phyloP scores from a whole-genome alignment of 2,888 invertebrate genomes.

The Drosophila antonietae region DNA sequence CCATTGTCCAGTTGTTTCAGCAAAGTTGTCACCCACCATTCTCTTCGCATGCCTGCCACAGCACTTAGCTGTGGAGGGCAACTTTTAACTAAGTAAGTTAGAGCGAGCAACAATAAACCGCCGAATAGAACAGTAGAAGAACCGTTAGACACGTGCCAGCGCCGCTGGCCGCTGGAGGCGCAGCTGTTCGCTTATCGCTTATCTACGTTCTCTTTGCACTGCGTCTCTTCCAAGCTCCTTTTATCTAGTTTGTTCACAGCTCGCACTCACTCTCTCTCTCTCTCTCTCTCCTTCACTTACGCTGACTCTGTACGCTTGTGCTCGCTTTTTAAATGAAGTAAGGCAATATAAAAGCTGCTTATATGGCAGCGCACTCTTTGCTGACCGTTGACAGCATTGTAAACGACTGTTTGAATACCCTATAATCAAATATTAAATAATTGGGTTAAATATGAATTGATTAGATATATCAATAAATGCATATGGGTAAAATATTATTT shows the following conservation, averaged over 20 bases:
- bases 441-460: neutral
- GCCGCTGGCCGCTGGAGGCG: constrained; percentile 34
- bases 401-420: constrained; percentile 22
- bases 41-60: neutral
- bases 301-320: neutral
- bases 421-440: neutral
- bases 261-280: neutral
- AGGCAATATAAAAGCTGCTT: constrained; percentile 72
- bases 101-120: constrained; percentile 60
- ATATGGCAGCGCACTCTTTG: constrained; percentile 41
- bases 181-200: constrained; percentile 62
- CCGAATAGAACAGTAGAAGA: constrained; percentile 41
- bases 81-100: constrained; percentile 64
- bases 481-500: neutral
- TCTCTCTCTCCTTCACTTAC: neutral
- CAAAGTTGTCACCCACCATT: constrained; percentile 29
- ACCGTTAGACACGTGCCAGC: constrained; percentile 55
- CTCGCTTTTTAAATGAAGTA: constrained; percentile 56
- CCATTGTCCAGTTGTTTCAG: constrained; percentile 49
- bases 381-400: constrained; percentile 9
- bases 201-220: constrained; percentile 15
- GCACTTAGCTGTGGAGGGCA: constrained; percentile 14
- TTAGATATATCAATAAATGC: neutral
- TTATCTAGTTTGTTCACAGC: neutral
- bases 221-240: neutral